These are phyloP conservation scores for Mimumesa dahlbomi DNA, from an alignment of 2,888 invertebrate genomes.

Conservation along the genomic window DNA sequence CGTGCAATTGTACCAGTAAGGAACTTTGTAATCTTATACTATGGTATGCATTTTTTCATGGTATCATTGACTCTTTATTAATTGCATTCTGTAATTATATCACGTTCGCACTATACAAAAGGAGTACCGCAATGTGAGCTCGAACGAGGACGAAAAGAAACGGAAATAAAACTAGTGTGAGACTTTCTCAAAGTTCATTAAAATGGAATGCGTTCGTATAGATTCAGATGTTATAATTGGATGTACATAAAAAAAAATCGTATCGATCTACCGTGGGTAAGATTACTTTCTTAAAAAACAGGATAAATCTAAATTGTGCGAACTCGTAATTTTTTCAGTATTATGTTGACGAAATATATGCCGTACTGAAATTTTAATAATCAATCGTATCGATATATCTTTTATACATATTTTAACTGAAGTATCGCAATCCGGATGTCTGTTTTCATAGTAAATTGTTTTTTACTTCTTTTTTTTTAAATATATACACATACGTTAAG, in stretches of 20 bases:
- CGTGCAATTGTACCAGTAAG: constrained; percentile 19
- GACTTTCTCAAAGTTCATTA: constrained; percentile 36
- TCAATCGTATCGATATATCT: constrained; percentile 29
- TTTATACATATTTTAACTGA: constrained; percentile 37
- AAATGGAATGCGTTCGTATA: too few relatives aligned
- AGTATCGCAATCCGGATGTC: constrained; percentile 18
- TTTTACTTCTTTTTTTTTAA: constrained; percentile 31
- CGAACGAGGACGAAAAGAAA: constrained; percentile 36
- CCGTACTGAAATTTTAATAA: constrained; percentile 14
- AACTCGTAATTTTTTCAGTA: constrained; percentile 36
- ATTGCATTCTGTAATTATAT: constrained; percentile 36
- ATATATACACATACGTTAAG: constrained; percentile 6
- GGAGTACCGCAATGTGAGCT: constrained; percentile 41
- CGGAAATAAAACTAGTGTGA: constrained; percentile 32
- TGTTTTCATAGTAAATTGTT: constrained; percentile 16
- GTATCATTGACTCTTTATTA: constrained; percentile 13
- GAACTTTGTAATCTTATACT: constrained; percentile 44
- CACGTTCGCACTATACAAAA: constrained; percentile 15
- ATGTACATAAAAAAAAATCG: too few relatives aligned
- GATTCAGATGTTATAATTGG: too few relatives aligned
- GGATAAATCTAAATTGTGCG: constrained; percentile 7
- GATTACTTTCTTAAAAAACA: constrained; percentile 12
- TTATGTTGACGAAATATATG: constrained; percentile 25
- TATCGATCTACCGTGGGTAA: constrained; percentile 30
- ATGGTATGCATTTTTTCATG: constrained; percentile 39